Evolutionary conservation across 2,888 invertebrate genomes (phyloP).

Genomic region (Rutpela maculata): DNA sequence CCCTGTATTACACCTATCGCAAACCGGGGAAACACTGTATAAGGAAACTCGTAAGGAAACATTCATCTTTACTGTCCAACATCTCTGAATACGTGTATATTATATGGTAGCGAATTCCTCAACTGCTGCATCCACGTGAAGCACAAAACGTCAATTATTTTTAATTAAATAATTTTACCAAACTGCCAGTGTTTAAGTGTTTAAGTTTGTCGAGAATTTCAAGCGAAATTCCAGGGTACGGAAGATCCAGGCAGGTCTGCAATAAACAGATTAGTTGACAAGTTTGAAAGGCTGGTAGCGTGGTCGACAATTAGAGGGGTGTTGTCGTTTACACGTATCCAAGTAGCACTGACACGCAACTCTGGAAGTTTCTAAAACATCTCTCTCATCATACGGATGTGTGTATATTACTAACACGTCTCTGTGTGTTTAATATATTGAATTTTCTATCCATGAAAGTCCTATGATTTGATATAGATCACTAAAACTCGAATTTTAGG

Average conservation of each 20-base stretch:
- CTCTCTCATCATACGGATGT: background rate
- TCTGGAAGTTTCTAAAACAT: background rate
- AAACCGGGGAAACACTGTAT: too few species aligned
- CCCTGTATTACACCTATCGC: too few species aligned
- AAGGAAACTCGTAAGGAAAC: too few species aligned
- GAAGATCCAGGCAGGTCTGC: constrained; percentile 10
- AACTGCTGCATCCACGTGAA: background rate
- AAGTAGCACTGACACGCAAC: background rate
- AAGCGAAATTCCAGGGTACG: constrained; percentile 2
- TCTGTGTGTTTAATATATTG: too few species aligned
- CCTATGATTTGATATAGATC: too few species aligned
- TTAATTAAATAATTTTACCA: constrained; percentile 4
- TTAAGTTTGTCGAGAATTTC: constrained; percentile 2
- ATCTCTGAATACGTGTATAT: background rate
- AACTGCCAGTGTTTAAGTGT: constrained; percentile 1
- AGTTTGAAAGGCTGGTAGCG: constrained; percentile 23
- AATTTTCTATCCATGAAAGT: too few species aligned
- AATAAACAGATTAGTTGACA: constrained; percentile 31
- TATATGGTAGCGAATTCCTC: background rate
- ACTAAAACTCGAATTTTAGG: too few species aligned
- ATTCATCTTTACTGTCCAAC: too few species aligned
- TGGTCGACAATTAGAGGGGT: constrained; percentile 14
- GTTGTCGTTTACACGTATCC: constrained; percentile 25
- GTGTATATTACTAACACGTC: too few species aligned
- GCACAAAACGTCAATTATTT: background rate